Evolutionary conservation across 2,888 invertebrate genomes (phyloP).

Genomic region (Aleiodes testaceus): DNA sequence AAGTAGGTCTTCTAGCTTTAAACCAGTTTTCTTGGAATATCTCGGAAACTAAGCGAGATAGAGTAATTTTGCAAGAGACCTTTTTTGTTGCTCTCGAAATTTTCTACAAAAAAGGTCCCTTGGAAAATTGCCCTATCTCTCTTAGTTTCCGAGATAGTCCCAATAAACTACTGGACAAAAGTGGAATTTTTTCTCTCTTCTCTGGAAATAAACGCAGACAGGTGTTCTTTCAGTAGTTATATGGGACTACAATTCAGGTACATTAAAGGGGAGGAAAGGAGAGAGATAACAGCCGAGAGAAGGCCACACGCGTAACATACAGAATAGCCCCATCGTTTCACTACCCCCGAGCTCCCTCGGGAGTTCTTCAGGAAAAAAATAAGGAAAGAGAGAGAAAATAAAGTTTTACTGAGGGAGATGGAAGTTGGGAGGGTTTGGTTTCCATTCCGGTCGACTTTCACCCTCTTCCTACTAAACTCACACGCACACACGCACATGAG

Average conservation of each 20-base stretch:
- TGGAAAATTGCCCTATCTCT: too few species aligned
- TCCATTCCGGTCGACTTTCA: conserved; percentile 38
- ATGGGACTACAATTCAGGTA: conserved; percentile 19
- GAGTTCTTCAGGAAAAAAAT: conserved; percentile 1
- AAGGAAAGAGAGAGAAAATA: background rate
- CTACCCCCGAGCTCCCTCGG: conserved; percentile 3
- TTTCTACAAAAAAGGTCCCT: too few species aligned
- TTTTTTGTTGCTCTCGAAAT: too few species aligned
- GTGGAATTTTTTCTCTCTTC: background rate
- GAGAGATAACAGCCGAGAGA: conserved; percentile 11
- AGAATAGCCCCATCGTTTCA: conserved; percentile 10
- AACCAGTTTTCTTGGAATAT: background rate
- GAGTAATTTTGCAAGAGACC: background rate
- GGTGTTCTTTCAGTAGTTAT: conserved; percentile 5
- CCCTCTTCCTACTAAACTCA: conserved; percentile 22
- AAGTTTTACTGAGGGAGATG: conserved; percentile 12
- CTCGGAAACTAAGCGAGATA: background rate
- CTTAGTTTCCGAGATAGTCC: too few species aligned
- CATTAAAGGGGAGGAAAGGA: background rate
- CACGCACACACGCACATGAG: background rate
- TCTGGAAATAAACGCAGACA: background rate
- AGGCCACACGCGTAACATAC: conserved; percentile 13
- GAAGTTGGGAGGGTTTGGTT: conserved; percentile 24
- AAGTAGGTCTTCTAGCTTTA: too few species aligned
- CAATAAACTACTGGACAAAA: too few species aligned